These are phyloP conservation scores for Aspidoscelis tigris DNA, from an alignment of 2,113 vertebrate species.

Conservation along the genomic window DNA sequence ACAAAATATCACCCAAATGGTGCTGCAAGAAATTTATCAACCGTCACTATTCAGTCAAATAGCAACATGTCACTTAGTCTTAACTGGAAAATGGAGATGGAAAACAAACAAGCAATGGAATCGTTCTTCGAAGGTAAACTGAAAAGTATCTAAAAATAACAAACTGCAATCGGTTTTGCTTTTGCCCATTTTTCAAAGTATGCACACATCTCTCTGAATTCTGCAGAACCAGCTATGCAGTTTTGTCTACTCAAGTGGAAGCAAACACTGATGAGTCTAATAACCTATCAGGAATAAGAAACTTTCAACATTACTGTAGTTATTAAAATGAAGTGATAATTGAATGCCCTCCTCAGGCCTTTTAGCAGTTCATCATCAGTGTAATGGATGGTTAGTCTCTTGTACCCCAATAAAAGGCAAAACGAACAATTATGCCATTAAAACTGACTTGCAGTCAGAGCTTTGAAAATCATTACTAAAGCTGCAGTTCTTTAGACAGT, in stretches of 20 bases:
- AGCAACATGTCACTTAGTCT: not conserved
- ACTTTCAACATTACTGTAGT: slow-evolving; percentile 66
- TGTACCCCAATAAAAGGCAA: slow-evolving; percentile 52
- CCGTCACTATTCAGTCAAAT: not conserved
- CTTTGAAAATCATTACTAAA: slow-evolving; percentile 34
- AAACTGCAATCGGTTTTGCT: slow-evolving; percentile 53
- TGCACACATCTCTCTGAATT: slow-evolving; percentile 53
- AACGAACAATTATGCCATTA: slow-evolving; percentile 43
- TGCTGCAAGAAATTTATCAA: not conserved
- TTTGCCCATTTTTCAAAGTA: not conserved
- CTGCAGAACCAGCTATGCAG: slow-evolving; percentile 61
- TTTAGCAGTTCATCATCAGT: slow-evolving; percentile 62
- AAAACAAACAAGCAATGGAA: slow-evolving; percentile 56
- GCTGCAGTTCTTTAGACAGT: not conserved
- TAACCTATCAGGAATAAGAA: slow-evolving; percentile 64
- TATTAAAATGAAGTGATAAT: slow-evolving; percentile 67
- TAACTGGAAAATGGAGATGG: slow-evolving; percentile 39
- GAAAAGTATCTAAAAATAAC: slow-evolving; percentile 37
- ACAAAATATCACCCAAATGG: not conserved
- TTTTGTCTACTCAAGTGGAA: slow-evolving; percentile 67
- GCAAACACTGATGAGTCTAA: slow-evolving; percentile 72
- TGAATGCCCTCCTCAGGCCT: slow-evolving; percentile 69
- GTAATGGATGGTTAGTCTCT: slow-evolving; percentile 43
- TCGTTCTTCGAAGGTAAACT: slow-evolving; percentile 55
- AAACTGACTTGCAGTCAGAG: slow-evolving; percentile 41